These are phyloP conservation scores for Hetaerina americana DNA, from an alignment of 1,140 invertebrate genomes.

Conservation along the genomic window DNA sequence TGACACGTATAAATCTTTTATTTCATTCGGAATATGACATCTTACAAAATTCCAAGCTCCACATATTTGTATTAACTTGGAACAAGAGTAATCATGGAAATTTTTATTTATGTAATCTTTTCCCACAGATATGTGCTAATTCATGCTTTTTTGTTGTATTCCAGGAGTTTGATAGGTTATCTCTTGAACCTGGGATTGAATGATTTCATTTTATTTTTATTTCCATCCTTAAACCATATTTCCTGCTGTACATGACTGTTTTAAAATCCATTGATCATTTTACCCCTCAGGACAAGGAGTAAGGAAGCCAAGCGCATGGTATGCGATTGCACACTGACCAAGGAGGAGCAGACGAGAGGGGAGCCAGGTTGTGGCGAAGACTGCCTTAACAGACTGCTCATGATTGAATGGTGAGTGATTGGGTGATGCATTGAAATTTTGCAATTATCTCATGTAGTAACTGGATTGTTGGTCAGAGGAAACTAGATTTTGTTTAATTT, in stretches of 20 bases:
- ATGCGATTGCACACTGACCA: slow-evolving; percentile 86
- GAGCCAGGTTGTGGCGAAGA: slow-evolving; percentile 86
- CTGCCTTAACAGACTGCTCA: slow-evolving; percentile 89
- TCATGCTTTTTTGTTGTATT: too few species aligned
- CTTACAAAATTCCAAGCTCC: too few species aligned
- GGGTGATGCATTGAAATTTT: too few species aligned
- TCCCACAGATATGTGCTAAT: too few species aligned
- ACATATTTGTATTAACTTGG: too few species aligned
- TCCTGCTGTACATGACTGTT: not conserved
- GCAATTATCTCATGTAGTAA: too few species aligned
- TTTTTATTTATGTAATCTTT: too few species aligned
- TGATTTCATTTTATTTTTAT: not conserved
- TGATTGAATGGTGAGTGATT: slow-evolving; percentile 97
- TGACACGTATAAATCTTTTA: too few species aligned
- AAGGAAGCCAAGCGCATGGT: slow-evolving; percentile 87
- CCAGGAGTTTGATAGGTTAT: too few species aligned
- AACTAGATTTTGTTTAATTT: not conserved
- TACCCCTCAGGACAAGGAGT: slow-evolving; percentile 43
- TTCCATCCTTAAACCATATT: not conserved
- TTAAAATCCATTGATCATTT: slow-evolving; percentile 4
- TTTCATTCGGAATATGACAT: too few species aligned
- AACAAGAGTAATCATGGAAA: too few species aligned
- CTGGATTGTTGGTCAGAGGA: too few species aligned
- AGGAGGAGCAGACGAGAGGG: slow-evolving; percentile 71
- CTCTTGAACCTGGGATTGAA: slow-evolving; percentile 4